Conservation (phyloP, 2,113 vertebrate genomes). For the Eolophus roseicapilla region DNA sequence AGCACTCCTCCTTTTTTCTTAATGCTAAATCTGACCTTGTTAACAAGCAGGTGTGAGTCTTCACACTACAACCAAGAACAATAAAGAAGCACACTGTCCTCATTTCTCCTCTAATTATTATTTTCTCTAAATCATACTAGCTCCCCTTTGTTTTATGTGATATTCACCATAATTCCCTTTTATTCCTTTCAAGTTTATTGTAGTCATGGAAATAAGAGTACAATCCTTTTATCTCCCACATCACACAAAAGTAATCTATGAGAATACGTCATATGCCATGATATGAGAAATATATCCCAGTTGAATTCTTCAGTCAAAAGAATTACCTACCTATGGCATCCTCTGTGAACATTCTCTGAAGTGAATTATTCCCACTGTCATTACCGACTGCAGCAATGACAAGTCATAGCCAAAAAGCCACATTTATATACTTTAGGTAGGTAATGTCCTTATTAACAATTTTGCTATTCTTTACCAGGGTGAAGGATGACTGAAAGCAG, state of each 20-base stretch:
- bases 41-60: slow-evolving; percentile 63
- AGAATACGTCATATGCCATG: background rate
- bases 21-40: slow-evolving; percentile 28
- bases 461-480: background rate
- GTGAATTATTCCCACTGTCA: background rate
- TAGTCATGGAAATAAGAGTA: background rate
- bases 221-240: slow-evolving; percentile 54
- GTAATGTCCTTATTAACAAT: background rate
- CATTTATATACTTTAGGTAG: background rate
- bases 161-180: background rate
- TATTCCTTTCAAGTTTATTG: slow-evolving; percentile 29
- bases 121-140: background rate
- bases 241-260: slow-evolving; percentile 24
- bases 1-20: background rate
- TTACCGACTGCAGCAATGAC: background rate
- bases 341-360: background rate
- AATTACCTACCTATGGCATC: background rate
- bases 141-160: background rate
- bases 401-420: background rate
- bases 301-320: slow-evolving; percentile 35
- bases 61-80: slow-evolving; percentile 38
- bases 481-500: background rate
- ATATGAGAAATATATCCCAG: slow-evolving; percentile 32
- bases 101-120: background rate
- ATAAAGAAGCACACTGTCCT: slow-evolving; percentile 8